Evolutionary conservation across 2,797 vertebrate genomes (phyloP).

Genomic region (Urocyon cinereoargenteus): DNA sequence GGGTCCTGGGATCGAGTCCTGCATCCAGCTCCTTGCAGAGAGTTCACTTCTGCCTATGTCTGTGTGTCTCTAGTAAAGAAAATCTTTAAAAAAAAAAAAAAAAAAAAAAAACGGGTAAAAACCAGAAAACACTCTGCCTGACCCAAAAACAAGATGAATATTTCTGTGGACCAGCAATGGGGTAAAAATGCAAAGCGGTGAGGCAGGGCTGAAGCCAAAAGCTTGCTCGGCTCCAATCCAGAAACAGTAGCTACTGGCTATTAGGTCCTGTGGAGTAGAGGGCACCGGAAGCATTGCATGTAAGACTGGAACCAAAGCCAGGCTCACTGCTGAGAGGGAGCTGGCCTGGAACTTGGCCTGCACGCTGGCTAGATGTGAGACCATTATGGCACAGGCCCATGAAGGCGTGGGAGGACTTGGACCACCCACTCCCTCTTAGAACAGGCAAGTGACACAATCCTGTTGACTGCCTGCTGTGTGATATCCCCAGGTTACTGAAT

Average conservation of each 20-base stretch:
- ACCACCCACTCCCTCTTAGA: neutral
- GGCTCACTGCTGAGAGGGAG: no score
- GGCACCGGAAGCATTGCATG: neutral
- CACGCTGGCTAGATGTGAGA: fast-evolving
- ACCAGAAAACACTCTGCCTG: neutral
- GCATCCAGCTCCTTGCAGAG: no score
- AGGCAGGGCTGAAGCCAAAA: neutral
- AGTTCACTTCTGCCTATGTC: no score
- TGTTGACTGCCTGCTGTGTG: neutral
- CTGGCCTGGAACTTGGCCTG: neutral
- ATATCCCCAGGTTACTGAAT: neutral
- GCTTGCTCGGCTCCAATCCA: neutral
- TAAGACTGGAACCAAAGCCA: neutral
- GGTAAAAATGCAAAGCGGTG: neutral
- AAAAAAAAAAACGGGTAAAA: neutral
- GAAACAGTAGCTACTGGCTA: neutral
- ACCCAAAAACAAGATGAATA: neutral
- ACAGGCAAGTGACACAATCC: neutral
- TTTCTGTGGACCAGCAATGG: neutral
- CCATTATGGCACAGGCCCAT: neutral
- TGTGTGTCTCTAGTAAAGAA: no score
- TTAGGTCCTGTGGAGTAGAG: fast-evolving
- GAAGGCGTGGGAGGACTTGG: neutral
- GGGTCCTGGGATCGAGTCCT: no score
- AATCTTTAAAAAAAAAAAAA: no score